phyloP scores from a whole-genome alignment of 2,797 vertebrate species.

The Eutrigla gurnardus region DNA sequence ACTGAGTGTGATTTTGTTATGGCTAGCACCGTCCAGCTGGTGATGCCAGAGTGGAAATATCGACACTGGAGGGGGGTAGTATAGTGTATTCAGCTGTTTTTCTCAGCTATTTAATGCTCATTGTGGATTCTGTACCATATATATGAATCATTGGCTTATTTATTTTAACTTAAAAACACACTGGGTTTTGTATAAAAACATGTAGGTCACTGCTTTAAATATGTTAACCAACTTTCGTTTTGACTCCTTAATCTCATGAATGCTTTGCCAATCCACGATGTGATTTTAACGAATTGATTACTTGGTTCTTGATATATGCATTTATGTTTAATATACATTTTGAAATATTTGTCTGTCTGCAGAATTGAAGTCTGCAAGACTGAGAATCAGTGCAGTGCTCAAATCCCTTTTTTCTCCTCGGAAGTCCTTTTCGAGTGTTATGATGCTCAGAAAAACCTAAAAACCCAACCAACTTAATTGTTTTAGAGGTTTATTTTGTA shows the following conservation, averaged over 20 bases:
- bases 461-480: too few species aligned
- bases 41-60: constrained; percentile 40
- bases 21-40: constrained; percentile 8
- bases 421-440: not conserved
- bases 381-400: not conserved
- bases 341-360: not conserved
- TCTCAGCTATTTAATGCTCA: not conserved
- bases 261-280: not conserved
- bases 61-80: not conserved
- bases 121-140: constrained; percentile 14
- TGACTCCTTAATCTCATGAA: too few species aligned
- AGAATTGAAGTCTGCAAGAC: not conserved
- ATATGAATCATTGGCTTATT: not conserved
- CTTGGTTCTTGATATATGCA: not conserved
- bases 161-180: constrained; percentile 2
- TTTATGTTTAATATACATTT: too few species aligned
- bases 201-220: not conserved
- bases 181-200: not conserved
- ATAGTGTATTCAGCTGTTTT: constrained; percentile 18
- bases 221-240: not conserved
- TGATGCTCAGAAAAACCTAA: not conserved
- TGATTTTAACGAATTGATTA: not conserved
- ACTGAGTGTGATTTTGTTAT: constrained; percentile 35
- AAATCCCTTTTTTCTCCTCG: not conserved
- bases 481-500: not conserved